Base-by-base conservation (phyloP, 2,888 invertebrate species). In the Catocala nupta region DNA sequence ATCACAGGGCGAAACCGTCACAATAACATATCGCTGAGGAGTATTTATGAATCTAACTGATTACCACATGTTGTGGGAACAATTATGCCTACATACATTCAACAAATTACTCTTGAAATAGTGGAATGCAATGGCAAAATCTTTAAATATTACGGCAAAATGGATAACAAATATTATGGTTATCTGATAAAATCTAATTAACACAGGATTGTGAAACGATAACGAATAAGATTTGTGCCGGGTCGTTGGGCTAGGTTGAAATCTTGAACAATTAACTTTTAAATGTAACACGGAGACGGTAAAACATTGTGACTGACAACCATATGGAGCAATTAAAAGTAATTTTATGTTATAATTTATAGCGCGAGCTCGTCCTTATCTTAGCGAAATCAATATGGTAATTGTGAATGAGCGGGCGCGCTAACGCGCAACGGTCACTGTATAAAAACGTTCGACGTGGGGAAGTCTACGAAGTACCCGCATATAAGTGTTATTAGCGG, bases 401-500 rank as follows among this genome's bases (percentile, higher is more conserved):
- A 89, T 91, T 81, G 60, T 78, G 65, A 81, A 77, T 73, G 80
- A 77, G 73, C 71, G 73, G 67, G 72, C 72, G n/a, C 49, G 34
- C 7, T 13, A 5, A 3, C 63, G 50, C 52, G 47, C 81, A 88
- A 89, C 89, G 85, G 89, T 82, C 84, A 81, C 68, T 71, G 65
- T 71, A 82, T 79, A 82, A 82, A 82, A 82, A 78, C 65, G 56
- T 60, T 73, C 75, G 67, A 77, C 73, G 79, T 78, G 77, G 84
- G 82, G 84, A 82, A 80, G 74, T 58, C 67, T 77, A 81, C 76
- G 83, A 84, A 85, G 85, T 84, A 85, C 93, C 92, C 92, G 93
- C 93, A 93, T 93, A 75, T 93, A 76, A 77, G 71, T 82, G 85
- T 85, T 88, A 91, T 89, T 90, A 89, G 89, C 84, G 86, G 89